These are phyloP conservation scores for Hemibagrus wyckioides DNA, from an alignment of 2,113 vertebrate species.

Conservation along the genomic window DNA sequence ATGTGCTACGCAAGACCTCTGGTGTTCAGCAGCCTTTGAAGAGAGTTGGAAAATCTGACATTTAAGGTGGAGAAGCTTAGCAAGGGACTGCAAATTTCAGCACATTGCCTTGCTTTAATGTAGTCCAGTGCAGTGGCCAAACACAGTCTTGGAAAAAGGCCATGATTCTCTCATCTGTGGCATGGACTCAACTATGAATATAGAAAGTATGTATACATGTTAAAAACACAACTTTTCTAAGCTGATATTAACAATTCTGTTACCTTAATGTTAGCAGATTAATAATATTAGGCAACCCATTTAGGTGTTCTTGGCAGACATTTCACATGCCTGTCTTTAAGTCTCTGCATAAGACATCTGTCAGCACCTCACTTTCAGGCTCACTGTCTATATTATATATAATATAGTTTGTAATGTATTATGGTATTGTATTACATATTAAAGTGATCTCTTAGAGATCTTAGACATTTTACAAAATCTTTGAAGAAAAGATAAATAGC, in stretches of 20 bases:
- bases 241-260: neutral
- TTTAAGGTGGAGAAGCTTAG: slow-evolving; percentile 54
- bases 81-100: slow-evolving; percentile 45
- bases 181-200: slow-evolving; percentile 40
- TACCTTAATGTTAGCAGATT: neutral
- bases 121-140: slow-evolving; percentile 26
- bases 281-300: neutral
- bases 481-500: neutral
- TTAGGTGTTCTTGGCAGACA: neutral
- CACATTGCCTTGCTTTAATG: slow-evolving; percentile 49
- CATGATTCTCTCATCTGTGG: slow-evolving; percentile 30
- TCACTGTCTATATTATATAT: neutral
- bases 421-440: neutral
- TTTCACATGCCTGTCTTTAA: neutral
- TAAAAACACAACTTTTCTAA: neutral
- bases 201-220: slow-evolving; percentile 18
- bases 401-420: neutral
- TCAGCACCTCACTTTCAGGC: neutral
- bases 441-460: neutral
- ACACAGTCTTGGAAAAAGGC: slow-evolving; percentile 38
- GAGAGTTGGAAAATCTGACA: slow-evolving; percentile 47
- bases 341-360: neutral
- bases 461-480: neutral
- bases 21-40: slow-evolving; percentile 50
- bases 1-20: slow-evolving; percentile 46